Conservation (phyloP, 2,113 vertebrate species). For the Oxyura jamaicensis region DNA sequence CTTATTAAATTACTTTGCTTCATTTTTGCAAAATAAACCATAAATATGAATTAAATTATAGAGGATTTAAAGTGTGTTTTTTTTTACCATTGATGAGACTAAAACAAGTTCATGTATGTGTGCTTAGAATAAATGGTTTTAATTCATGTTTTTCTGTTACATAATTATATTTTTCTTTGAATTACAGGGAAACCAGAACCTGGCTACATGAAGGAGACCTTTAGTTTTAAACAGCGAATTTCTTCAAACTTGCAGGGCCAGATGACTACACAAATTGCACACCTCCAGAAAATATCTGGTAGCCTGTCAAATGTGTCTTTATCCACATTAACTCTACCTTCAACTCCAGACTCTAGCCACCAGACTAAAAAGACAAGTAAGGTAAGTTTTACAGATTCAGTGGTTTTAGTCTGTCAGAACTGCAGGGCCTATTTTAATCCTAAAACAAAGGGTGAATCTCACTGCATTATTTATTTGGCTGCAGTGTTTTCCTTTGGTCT, state of each 20-base stretch:
- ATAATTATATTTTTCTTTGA: background rate
- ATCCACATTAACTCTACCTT: conserved; percentile 50
- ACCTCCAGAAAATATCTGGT: background rate
- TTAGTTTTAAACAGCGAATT: conserved; percentile 61
- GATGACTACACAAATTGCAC: background rate
- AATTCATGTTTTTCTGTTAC: background rate
- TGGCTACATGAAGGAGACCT: conserved; percentile 67
- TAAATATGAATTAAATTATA: background rate
- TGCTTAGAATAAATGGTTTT: background rate
- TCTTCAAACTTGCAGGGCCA: conserved; percentile 31
- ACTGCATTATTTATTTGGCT: background rate
- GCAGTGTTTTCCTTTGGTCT: background rate
- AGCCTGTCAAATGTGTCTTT: conserved; percentile 28
- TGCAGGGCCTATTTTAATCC: background rate
- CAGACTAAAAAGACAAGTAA: background rate
- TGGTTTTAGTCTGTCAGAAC: background rate
- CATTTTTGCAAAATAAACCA: background rate
- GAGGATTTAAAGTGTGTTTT: background rate
- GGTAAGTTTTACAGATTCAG: conserved; percentile 7
- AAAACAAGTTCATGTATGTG: background rate
- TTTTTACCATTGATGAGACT: background rate
- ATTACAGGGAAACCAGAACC: conserved; percentile 69
- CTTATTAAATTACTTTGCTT: background rate
- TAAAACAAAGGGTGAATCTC: background rate
- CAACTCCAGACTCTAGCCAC: background rate